Base-by-base conservation (phyloP, 2,113 vertebrate genomes). In the Ahaetulla prasina region DNA sequence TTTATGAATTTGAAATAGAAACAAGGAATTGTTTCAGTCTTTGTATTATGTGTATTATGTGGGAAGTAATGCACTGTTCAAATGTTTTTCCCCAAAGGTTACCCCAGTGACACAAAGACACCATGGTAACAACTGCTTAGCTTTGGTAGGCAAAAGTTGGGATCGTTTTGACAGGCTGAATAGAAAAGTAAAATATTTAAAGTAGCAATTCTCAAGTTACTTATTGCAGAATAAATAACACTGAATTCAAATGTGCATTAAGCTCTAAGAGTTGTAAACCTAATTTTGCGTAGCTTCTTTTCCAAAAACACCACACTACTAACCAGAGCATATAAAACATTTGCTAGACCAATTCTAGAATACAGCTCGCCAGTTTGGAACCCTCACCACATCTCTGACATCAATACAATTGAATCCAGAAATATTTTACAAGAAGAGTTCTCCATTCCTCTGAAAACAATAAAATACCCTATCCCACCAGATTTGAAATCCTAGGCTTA, bases 71-170 rank as follows among this genome's bases (percentile, higher is more conserved):
- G 85, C 94, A 90, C 87, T 35, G 88, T 93, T 93, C 94, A 96
- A 91, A 91, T 90, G 88, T 92, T 88, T 89, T 91, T 93, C 90
- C 93, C 87, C 88, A 95, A 91, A 87, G 47, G 94, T 74, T 10
- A 68, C 55, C 22, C 54, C 47, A 86, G 55, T 39, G 80, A 80
- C 55, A 60, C 91, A 92, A 96, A 85, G 54, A 89, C n/a, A 86
- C 92, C 92, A 92, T 92, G 60, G 92, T 89, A 92, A 92, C 88
- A 92, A 90, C 74, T 63, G 80, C 80, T 23, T 86, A 47, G 55
- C 30, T 92, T 92, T 43, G 63, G 45, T 43, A 90, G 74, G 68
- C 43, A 57, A 57, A 85, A 85, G 88, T 92, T 84, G 54, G 45
- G 43, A 85, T 89, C 8, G 87, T 35, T 92, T 90, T 90, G 16